These are phyloP conservation scores for Sinodicranocentrus sp. DNA, from an alignment of 2,888 invertebrate genomes.

Conservation along the genomic window DNA sequence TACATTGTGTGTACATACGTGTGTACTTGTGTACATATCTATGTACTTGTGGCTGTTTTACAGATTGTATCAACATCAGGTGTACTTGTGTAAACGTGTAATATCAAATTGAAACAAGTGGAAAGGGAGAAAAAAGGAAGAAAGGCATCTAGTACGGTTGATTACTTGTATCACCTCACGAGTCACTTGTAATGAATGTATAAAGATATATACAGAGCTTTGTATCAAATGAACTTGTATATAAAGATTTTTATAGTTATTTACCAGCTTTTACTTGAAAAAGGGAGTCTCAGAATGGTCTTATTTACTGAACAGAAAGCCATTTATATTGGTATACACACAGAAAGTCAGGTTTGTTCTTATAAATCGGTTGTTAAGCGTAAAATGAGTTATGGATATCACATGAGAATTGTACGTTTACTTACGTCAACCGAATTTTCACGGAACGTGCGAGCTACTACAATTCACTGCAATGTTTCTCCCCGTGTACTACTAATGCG, in stretches of 20 bases:
- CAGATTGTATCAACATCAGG: constrained; percentile 21
- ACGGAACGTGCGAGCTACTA: constrained; percentile 51
- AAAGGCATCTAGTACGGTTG: background rate
- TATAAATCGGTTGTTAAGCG: too few relatives aligned
- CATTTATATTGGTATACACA: too few relatives aligned
- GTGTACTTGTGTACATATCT: background rate
- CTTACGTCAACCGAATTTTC: constrained; percentile 22
- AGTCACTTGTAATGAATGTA: too few relatives aligned
- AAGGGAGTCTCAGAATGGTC: too few relatives aligned
- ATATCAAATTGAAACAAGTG: constrained; percentile 8
- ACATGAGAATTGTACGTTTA: background rate
- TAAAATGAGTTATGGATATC: constrained; percentile 14
- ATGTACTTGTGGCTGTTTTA: constrained; percentile 2
- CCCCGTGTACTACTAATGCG: too few relatives aligned
- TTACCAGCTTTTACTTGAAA: background rate
- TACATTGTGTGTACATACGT: background rate
- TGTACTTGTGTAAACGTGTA: constrained; percentile 17
- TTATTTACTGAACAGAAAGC: too few relatives aligned
- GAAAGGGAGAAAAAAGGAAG: background rate
- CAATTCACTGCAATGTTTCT: too few relatives aligned
- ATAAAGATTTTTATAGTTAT: background rate
- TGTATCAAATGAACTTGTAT: background rate
- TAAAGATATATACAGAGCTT: too few relatives aligned
- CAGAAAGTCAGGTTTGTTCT: too few relatives aligned
- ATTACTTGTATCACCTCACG: background rate